These are phyloP conservation scores for Liposcelis brunnea DNA, from an alignment of 2,888 invertebrate genomes.

Conservation along the genomic window DNA sequence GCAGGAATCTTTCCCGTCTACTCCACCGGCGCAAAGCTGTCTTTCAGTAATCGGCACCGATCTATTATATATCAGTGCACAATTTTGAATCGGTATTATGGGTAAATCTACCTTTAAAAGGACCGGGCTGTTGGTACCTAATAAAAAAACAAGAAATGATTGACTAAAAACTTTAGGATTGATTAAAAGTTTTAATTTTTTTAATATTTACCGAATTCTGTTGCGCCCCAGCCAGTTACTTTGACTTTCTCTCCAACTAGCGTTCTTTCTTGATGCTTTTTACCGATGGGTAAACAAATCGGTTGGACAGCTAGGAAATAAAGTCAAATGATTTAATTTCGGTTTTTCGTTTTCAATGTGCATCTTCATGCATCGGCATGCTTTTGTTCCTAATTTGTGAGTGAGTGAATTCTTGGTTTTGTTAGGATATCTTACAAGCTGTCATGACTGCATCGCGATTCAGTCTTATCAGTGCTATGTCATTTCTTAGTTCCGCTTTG, in stretches of 20 bases:
- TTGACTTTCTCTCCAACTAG: constrained; percentile 9
- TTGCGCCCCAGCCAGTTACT: constrained; percentile 11
- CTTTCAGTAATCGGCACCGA: constrained; percentile 13
- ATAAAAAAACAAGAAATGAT: neutral
- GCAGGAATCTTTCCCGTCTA: constrained; percentile 11
- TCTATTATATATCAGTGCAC: constrained; percentile 14
- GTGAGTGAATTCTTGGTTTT: too few species aligned
- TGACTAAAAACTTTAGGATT: neutral
- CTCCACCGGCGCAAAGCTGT: constrained; percentile 13
- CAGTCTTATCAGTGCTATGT: constrained; percentile 7
- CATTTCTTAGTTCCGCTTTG: constrained; percentile 18
- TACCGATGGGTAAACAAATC: constrained; percentile 13
- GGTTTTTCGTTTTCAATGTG: too few species aligned
- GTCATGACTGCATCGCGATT: too few species aligned
- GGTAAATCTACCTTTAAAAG: constrained; percentile 13
- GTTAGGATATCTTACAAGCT: too few species aligned
- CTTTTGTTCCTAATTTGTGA: too few species aligned
- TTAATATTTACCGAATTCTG: constrained; percentile 9
- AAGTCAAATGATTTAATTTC: neutral
- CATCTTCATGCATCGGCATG: too few species aligned
- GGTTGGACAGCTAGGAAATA: constrained; percentile 11
- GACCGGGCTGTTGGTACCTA: constrained; percentile 9
- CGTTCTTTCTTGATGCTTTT: constrained; percentile 2
- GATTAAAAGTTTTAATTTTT: neutral
- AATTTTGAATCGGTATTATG: constrained; percentile 12